Percentiles rank a stretch among this genome's conserved stretches.
These are phyloP conservation scores for Pachypanchax playfairii DNA, from an alignment of 2,113 vertebrate genomes.

Conservation along the genomic window DNA sequence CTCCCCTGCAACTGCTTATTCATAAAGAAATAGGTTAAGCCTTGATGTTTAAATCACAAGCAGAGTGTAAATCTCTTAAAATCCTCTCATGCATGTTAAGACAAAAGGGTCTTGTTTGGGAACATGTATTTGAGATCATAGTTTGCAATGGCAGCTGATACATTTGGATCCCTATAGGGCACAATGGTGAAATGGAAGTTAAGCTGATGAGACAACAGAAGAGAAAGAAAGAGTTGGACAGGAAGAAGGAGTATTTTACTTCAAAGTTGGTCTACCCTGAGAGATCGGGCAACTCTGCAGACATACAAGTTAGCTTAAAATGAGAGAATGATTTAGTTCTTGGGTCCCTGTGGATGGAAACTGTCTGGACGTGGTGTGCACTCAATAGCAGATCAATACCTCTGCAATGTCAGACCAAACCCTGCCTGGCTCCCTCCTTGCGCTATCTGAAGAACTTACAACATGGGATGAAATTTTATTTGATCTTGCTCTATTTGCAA, in stretches of 20 bases:
- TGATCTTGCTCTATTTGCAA: slow-evolving; percentile 60
- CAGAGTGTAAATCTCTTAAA: slow-evolving; percentile 72
- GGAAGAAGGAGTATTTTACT: slow-evolving; percentile 36
- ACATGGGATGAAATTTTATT: slow-evolving; percentile 66
- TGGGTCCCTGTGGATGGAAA: slow-evolving; percentile 45
- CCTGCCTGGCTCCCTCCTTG: slow-evolving; percentile 42
- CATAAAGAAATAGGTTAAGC: slow-evolving; percentile 79
- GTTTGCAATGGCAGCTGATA: slow-evolving; percentile 49
- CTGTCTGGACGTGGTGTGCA: slow-evolving; percentile 59
- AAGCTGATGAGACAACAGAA: slow-evolving; percentile 16
- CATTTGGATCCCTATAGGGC: slow-evolving; percentile 47
- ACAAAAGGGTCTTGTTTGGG: slow-evolving; percentile 65
- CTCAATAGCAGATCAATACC: slow-evolving; percentile 71
- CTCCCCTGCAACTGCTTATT: slow-evolving; percentile 62
- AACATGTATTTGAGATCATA: slow-evolving; percentile 62
- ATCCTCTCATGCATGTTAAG: slow-evolving; percentile 74
- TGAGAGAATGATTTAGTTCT: slow-evolving; percentile 56
- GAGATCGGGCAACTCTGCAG: slow-evolving; percentile 30
- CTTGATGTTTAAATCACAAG: slow-evolving; percentile 78
- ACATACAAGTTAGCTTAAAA: slow-evolving; percentile 49
- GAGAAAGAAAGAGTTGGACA: slow-evolving; percentile 10
- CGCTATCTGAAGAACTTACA: slow-evolving; percentile 46
- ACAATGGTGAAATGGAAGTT: slow-evolving; percentile 22
- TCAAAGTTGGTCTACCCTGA: slow-evolving; percentile 39
- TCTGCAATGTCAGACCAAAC: slow-evolving; percentile 57